Base-by-base conservation (phyloP, 2,113 vertebrate genomes). In the Leiothrix lutea region DNA sequence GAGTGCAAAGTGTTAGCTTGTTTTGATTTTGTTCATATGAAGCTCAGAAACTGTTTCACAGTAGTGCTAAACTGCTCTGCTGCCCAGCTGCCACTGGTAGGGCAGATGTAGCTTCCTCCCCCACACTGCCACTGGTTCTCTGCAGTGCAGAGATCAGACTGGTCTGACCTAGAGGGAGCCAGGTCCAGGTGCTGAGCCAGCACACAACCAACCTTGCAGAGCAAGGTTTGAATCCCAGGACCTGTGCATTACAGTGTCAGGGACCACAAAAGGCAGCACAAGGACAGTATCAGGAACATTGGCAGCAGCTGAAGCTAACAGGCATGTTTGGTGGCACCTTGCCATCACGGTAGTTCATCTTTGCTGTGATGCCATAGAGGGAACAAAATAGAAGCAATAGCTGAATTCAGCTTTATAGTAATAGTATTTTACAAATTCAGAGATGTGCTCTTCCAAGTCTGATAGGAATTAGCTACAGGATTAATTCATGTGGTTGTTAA, bases 101-200 rank as follows among this genome's bases (percentile, higher is more conserved):
- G 33, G 35, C 70, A 67, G 8, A 36, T 25, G 7, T 54, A 75
- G 38, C 44, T 56, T 54, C 71, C 38, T 64, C 35, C 51, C 16
- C 38, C 33, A 31, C 14, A 6, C 11, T 44, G 33, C 22, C 38
- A 33, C 23, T 16, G 28, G 45, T 51, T 35, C 50, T 69, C 40
- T 29, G 5, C 5, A 66, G 20, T 2, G 22, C 9, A 20, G 71
- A 45, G 25, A 29, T 33, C 12, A 5, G 3, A 6, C 35, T 33
- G 7, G 0, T 16, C 60, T 36, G 60, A 53, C 36, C 36, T 35
- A 48, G 0, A 0, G 25, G 3, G 14, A 61, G 19, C 6, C 45
- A 45, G 11, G 6, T n/a, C n/a, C 70, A 57, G 31, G 0, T n/a
- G 51, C 25, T 51, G 62, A 83, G 20, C 29, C 80, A 89, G 54